Evolutionary conservation across 2,888 invertebrate genomes (phyloP).

Genomic region (Perdita meconis): DNA sequence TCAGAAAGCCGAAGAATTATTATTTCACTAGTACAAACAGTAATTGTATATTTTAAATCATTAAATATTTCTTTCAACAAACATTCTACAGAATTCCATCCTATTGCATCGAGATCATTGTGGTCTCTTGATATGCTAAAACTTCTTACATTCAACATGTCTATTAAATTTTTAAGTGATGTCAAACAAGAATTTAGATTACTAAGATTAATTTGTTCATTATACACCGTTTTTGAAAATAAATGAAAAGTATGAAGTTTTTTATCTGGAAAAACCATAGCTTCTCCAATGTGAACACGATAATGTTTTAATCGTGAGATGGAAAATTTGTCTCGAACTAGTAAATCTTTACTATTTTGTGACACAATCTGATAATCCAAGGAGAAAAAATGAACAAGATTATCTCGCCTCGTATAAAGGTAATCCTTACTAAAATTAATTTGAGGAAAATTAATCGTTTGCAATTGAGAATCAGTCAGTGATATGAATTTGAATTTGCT

Average conservation of each 20-base stretch:
- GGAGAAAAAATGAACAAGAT: not conserved
- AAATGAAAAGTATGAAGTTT: not conserved
- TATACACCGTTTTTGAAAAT: not conserved
- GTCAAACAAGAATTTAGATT: not conserved
- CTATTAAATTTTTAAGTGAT: slow-evolving; percentile 1
- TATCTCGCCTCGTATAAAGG: not conserved
- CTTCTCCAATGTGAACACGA: not conserved
- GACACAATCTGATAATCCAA: not conserved
- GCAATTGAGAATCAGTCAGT: not conserved
- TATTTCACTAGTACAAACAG: slow-evolving; percentile 11
- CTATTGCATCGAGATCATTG: not conserved
- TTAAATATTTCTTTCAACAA: not conserved
- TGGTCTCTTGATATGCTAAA: not conserved
- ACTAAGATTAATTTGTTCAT: not conserved
- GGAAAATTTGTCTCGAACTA: not conserved
- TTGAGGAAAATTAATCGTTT: not conserved
- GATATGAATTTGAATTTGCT: not conserved
- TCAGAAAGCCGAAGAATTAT: not conserved
- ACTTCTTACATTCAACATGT: not conserved
- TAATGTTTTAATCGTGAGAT: not conserved
- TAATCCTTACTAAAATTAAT: not conserved
- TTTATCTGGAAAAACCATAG: slow-evolving; percentile 15
- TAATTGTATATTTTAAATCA: not conserved
- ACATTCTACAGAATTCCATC: not conserved
- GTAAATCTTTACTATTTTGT: not conserved